Evolutionary conservation across 2,888 invertebrate genomes (phyloP).

Genomic region (Altica lythri): DNA sequence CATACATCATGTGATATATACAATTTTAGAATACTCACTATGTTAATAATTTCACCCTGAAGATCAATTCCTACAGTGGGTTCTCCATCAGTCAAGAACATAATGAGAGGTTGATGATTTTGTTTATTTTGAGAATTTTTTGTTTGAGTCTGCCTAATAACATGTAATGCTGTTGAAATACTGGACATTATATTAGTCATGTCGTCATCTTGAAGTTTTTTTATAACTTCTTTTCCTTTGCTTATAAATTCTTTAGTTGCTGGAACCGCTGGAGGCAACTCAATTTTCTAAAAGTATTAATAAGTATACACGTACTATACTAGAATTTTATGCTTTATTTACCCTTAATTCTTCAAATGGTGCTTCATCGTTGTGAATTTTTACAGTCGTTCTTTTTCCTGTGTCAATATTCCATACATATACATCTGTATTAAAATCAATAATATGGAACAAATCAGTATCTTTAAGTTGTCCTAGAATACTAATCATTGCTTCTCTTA

Average conservation of each 20-base stretch:
- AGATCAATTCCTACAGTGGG: slow-evolving; percentile 59
- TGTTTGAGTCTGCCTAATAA: slow-evolving; percentile 54
- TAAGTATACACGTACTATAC: background rate
- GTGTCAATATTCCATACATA: slow-evolving; percentile 31
- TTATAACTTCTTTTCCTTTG: slow-evolving; percentile 12
- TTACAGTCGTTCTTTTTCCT: slow-evolving; percentile 52
- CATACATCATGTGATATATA: too few relatives aligned
- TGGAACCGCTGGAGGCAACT: slow-evolving; percentile 5
- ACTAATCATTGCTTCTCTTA: slow-evolving; percentile 68
- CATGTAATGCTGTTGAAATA: slow-evolving; percentile 62
- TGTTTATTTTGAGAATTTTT: slow-evolving; percentile 36
- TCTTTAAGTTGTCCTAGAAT: slow-evolving; percentile 58
- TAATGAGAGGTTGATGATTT: slow-evolving; percentile 64
- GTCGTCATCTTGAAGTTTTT: background rate
- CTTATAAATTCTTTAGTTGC: slow-evolving; percentile 5
- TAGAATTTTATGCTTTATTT: background rate
- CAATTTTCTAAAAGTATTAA: slow-evolving; percentile 12
- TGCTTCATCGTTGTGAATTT: slow-evolving; percentile 42
- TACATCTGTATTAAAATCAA: slow-evolving; percentile 30
- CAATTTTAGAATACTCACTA: slow-evolving; percentile 7
- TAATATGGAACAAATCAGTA: slow-evolving; percentile 27
- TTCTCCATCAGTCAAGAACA: slow-evolving; percentile 70
- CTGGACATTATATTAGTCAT: slow-evolving; percentile 4
- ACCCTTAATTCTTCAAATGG: slow-evolving; percentile 25
- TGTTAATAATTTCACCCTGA: background rate